phyloP scores from a whole-genome alignment of 2,113 vertebrate genomes.

The Sporophila hypoxantha region DNA sequence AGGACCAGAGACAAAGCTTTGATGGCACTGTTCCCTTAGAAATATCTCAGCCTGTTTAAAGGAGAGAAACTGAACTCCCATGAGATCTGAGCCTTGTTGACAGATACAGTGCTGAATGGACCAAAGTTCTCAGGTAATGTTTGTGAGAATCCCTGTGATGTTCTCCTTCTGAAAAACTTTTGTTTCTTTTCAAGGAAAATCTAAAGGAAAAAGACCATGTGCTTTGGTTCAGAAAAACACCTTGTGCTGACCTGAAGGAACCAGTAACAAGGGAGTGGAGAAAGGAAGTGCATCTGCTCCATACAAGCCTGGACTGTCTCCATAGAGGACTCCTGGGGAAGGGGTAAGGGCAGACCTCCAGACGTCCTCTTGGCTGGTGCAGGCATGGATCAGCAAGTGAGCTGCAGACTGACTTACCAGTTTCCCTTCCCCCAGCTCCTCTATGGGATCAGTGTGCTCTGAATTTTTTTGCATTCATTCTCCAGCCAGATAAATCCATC shows the following conservation, averaged over 20 bases:
- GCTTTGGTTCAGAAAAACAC: not conserved
- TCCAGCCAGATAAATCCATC: slow-evolving; percentile 40
- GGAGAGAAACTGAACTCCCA: not conserved
- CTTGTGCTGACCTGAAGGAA: not conserved
- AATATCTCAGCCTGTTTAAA: not conserved
- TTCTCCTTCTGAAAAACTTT: not conserved
- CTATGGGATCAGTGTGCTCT: not conserved
- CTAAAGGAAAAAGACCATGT: not conserved
- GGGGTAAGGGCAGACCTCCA: not conserved
- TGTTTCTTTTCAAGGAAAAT: not conserved
- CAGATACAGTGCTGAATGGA: not conserved
- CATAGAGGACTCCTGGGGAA: not conserved
- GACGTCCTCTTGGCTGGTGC: not conserved
- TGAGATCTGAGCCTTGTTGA: not conserved
- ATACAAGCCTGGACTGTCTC: not conserved
- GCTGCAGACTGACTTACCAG: not conserved
- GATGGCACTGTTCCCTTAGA: not conserved
- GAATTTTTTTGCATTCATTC: not conserved
- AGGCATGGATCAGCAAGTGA: fast-evolving
- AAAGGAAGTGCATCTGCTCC: not conserved
- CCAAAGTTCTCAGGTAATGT: not conserved
- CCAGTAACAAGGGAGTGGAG: not conserved
- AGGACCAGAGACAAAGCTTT: not conserved
- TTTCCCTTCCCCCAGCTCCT: not conserved
- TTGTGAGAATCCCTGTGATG: not conserved